Evolutionary conservation across 1,140 invertebrate genomes (phyloP), one percentile per base, ranked within the genome.

Genomic region (Pachypeltis micranthus): DNA sequence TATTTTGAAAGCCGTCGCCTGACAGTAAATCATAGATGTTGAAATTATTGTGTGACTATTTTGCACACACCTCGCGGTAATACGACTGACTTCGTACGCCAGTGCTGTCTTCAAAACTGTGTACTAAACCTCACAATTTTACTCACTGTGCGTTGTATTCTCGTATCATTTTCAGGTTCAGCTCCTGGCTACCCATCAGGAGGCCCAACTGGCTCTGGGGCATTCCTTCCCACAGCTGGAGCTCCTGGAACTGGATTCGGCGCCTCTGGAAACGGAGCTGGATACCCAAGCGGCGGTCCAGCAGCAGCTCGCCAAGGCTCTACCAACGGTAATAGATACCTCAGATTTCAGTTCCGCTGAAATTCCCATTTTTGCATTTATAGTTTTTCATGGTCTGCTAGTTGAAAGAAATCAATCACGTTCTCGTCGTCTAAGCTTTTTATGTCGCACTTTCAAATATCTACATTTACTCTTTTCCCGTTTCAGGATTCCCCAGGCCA

Each of bases 181-280:
- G 62, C 44, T 16, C 21, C 26, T 16, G 63, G 63, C 19, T 61
- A 60, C 54, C 58, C 65, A 16, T 68, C 64, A 56, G 65, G 66
- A 51, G 68, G 68, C 56, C 65, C 63, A 51, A 66, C 62, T 27
- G 67, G 66, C 56, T 61, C 66, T 28, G 61, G 60, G 3, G 44
- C 56, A 19, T 65, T 44, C 26, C 51, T 28, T 12, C 55, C 62
- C 2, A 7, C 23, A 14, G 44, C 34, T 7, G 57, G 58, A 34
- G 60, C 27, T 24, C 29, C 34, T 1, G 65, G 51, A 21, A 19
- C 27, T 14, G 57, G 61, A 14, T 47, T 31, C 39, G 59, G 58
- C 12, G 16, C 16, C 10, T 23, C 58, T n/a, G 39, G 56, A 2
- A 51, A 59, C 12, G 62, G 65, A 56, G 61, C 1, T 57, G 57